A percentile compares a stretch with the other conserved stretches of the same genome.
Evolutionary conservation across 2,797 vertebrate genomes (phyloP).

Genomic region (Microctenopoma stevenorrisi): DNA sequence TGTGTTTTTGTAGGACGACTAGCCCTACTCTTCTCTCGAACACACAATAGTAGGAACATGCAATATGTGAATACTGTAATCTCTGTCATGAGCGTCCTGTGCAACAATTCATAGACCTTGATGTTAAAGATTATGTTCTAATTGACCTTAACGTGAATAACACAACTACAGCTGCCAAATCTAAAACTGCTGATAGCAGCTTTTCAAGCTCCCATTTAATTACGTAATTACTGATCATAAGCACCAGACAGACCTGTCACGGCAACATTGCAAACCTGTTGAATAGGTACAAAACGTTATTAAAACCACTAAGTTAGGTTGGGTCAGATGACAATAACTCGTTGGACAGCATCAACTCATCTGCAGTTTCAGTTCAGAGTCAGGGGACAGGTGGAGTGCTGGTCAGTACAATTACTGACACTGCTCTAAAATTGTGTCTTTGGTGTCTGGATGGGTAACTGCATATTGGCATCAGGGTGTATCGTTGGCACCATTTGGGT

Average conservation of each 20-base stretch:
- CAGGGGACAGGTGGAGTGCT: too few species aligned
- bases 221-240: not conserved
- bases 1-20: not conserved
- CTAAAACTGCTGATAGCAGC: constrained; percentile 7
- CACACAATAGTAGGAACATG: constrained; percentile 7
- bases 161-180: not conserved
- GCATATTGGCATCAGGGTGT: not conserved
- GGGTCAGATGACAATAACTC: not conserved
- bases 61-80: too few species aligned
- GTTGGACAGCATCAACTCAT: not conserved
- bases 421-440: not conserved
- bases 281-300: not conserved
- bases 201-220: not conserved
- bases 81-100: not conserved
- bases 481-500: not conserved
- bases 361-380: too few species aligned
- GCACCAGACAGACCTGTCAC: constrained; percentile 4
- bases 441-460: not conserved
- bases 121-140: not conserved
- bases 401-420: not conserved
- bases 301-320: not conserved
- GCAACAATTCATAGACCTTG: not conserved
- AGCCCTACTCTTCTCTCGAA: not conserved
- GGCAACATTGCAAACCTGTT: constrained; percentile 27
- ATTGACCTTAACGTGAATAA: constrained; percentile 1